Conservation (phyloP, 2,888 invertebrate species). For the Hemaris fuciformis region DNA sequence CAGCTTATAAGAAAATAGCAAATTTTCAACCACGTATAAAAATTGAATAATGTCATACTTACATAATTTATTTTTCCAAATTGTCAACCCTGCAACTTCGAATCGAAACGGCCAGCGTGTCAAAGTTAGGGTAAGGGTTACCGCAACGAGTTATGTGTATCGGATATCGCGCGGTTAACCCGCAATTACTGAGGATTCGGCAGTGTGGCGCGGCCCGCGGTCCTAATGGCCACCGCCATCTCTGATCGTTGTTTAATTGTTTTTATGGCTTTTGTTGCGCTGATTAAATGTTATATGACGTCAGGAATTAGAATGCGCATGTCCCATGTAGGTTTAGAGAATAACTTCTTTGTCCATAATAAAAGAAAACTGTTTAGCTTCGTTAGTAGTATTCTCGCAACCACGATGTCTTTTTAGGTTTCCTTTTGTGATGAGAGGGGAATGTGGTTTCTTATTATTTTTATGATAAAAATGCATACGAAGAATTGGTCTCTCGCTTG, state of each 20-base stretch:
- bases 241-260: conserved; percentile 60
- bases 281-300: conserved; percentile 1
- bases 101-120: conserved; percentile 54
- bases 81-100: conserved; percentile 48
- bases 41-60: too few relatives aligned
- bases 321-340: too few relatives aligned
- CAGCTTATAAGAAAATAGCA: too few relatives aligned
- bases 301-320: neutral
- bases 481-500: too few relatives aligned
- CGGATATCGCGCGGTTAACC: conserved; percentile 48
- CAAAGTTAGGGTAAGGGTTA: conserved; percentile 55
- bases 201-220: conserved; percentile 23
- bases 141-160: conserved; percentile 54
- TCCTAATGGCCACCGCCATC: conserved; percentile 29
- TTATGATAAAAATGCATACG: too few relatives aligned
- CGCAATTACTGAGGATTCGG: conserved; percentile 55
- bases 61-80: neutral
- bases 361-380: too few relatives aligned
- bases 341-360: too few relatives aligned
- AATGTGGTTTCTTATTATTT: too few relatives aligned
- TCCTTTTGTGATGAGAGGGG: too few relatives aligned
- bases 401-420: too few relatives aligned
- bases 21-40: too few relatives aligned
- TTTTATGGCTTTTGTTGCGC: conserved; percentile 38
- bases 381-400: too few relatives aligned